Percentiles rank a stretch among this genome's conserved stretches.
phyloP scores from a whole-genome alignment of 2,888 invertebrate genomes.

The Acleris emargana region DNA sequence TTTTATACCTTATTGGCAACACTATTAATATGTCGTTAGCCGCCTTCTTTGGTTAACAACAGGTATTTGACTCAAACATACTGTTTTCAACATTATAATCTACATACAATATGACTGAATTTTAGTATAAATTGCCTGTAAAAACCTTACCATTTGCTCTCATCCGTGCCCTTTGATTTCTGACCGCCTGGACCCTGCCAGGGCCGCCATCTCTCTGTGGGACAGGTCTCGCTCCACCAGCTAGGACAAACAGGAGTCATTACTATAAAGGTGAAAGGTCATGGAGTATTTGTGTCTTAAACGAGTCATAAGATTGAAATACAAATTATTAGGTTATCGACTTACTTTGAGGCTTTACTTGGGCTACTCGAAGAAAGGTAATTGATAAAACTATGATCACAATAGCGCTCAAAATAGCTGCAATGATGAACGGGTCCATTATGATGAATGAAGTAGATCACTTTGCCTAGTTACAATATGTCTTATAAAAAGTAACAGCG shows the following conservation, averaged over 20 bases:
- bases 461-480: background rate
- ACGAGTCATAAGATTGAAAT: background rate
- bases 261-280: background rate
- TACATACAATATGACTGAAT: too few species aligned
- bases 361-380: conserved; percentile 63
- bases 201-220: conserved; percentile 82
- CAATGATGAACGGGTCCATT: conserved; percentile 77
- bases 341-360: conserved; percentile 66
- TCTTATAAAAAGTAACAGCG: background rate
- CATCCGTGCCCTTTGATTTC: conserved; percentile 88
- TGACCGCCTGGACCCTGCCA: conserved; percentile 88
- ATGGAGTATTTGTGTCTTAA: background rate
- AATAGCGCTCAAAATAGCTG: conserved; percentile 71
- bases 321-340: background rate
- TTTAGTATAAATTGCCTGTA: background rate
- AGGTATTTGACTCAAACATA: too few species aligned
- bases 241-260: conserved; percentile 48
- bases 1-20: too few species aligned
- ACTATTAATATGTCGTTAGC: too few species aligned
- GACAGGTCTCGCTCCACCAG: conserved; percentile 66
- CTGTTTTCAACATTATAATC: too few species aligned
- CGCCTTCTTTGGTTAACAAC: too few species aligned
- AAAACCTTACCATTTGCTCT: conserved; percentile 79
- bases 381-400: conserved; percentile 64
- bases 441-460: conserved; percentile 17